Conservation (phyloP, 2,888 invertebrate genomes). For the Dexiosoma caninum region DNA sequence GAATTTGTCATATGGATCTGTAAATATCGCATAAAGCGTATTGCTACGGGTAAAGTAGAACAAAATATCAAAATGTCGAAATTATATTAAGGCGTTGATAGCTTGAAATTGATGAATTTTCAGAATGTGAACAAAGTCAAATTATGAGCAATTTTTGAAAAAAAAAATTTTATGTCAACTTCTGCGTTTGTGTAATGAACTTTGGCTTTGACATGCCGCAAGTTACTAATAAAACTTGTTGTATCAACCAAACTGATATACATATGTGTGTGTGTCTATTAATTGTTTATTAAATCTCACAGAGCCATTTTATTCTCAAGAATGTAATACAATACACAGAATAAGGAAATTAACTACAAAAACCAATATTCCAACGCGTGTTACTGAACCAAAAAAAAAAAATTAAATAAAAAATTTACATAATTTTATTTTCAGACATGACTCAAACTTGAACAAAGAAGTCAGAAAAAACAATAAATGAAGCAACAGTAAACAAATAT, state of each 20-base stretch:
- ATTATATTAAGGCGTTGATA: background rate
- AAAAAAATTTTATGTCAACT: too few species aligned
- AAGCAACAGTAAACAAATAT: conserved; percentile 6
- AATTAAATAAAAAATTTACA: background rate
- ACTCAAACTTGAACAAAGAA: conserved; percentile 43
- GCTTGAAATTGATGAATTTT: background rate
- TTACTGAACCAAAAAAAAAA: background rate
- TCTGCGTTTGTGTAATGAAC: too few species aligned
- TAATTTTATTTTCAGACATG: conserved; percentile 18
- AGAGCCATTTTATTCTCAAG: background rate
- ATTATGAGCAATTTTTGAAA: too few species aligned
- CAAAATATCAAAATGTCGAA: too few species aligned
- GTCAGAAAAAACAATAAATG: background rate
- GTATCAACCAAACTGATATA: too few species aligned
- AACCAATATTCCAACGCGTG: background rate
- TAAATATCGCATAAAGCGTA: too few species aligned
- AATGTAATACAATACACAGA: conserved; percentile 7
- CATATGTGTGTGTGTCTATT: too few species aligned
- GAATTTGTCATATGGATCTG: too few species aligned
- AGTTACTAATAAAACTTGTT: too few species aligned
- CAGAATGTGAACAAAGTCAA: background rate
- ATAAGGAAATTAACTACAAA: background rate
- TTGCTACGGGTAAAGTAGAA: too few species aligned
- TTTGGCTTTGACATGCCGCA: too few species aligned
- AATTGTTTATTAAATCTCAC: background rate